A percentile compares a stretch with the other conserved stretches of the same genome.
These are phyloP conservation scores for Philopotamus ludificatus DNA, from an alignment of 1,140 invertebrate genomes.

Conservation along the genomic window DNA sequence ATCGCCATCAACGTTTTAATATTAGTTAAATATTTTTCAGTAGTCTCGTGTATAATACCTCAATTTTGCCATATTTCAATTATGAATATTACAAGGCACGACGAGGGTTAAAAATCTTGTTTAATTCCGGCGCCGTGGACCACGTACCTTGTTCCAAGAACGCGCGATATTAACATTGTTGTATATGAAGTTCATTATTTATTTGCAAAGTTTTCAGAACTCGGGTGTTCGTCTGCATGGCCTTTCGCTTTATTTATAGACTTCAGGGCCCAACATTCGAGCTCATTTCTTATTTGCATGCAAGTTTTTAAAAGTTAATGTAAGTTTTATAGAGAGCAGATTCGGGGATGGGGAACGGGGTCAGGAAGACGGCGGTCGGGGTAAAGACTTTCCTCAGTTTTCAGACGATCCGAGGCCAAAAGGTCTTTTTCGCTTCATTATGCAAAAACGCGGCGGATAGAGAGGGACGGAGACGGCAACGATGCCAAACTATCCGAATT, in stretches of 20 bases:
- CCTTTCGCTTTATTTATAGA: constrained; percentile 24
- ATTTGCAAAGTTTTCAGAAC: constrained; percentile 25
- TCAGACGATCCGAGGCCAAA: background rate
- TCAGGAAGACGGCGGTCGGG: no score
- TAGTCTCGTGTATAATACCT: no score
- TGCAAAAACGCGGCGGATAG: no score
- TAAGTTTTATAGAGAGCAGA: background rate
- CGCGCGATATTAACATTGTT: constrained; percentile 26
- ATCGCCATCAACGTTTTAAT: no score
- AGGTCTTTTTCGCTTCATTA: no score
- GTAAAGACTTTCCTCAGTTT: constrained; percentile 4
- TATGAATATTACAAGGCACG: no score
- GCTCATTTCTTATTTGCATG: constrained; percentile 30
- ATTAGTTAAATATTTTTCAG: no score
- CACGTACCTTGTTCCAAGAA: background rate
- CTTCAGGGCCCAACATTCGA: background rate
- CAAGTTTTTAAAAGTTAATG: constrained; percentile 27
- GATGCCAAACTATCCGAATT: no score
- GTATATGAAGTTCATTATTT: constrained; percentile 30
- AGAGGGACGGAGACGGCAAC: no score
- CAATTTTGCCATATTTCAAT: no score
- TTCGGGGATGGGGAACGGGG: no score
- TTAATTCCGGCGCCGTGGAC: background rate
- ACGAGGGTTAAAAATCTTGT: no score
- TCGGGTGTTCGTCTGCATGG: constrained; percentile 18